A percentile compares a stretch with the other conserved stretches of the same genome.
These are phyloP conservation scores for Drosophila vallismaia DNA, from an alignment of 2,888 invertebrate species.

Conservation along the genomic window DNA sequence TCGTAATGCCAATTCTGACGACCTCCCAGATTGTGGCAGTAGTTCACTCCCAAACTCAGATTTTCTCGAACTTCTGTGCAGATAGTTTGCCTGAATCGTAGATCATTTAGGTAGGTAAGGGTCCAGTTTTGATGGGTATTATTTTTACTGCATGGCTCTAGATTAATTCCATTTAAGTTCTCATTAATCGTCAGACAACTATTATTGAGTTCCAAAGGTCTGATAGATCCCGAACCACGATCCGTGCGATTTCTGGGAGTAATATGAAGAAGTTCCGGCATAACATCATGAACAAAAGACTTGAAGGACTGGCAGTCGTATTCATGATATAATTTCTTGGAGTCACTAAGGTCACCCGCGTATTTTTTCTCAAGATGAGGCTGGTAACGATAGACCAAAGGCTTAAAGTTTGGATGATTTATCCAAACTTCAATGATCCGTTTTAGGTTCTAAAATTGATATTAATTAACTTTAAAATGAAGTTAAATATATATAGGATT, in stretches of 20 bases:
- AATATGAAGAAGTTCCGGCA: background rate
- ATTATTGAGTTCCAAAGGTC: background rate
- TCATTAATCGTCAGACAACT: background rate
- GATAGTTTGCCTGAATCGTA: background rate
- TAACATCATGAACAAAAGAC: background rate
- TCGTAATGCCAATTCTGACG: background rate
- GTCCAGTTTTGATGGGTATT: background rate
- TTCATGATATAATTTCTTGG: background rate
- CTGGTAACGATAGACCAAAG: background rate
- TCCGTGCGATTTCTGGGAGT: background rate
- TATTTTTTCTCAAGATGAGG: background rate
- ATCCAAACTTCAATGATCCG: background rate
- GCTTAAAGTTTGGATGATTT: background rate
- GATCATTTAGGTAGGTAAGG: background rate
- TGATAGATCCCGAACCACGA: background rate
- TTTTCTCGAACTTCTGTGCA: background rate
- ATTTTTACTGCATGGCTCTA: background rate
- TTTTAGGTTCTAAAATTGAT: background rate
- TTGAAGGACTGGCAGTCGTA: background rate
- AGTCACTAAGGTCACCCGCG: background rate
- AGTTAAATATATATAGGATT: background rate
- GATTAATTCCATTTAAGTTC: background rate
- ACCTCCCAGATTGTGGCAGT: background rate
- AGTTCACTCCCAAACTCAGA: background rate
- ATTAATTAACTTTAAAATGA: background rate